phyloP scores from a whole-genome alignment of 2,113 vertebrate genomes.

The Callocephalon fimbriatum region DNA sequence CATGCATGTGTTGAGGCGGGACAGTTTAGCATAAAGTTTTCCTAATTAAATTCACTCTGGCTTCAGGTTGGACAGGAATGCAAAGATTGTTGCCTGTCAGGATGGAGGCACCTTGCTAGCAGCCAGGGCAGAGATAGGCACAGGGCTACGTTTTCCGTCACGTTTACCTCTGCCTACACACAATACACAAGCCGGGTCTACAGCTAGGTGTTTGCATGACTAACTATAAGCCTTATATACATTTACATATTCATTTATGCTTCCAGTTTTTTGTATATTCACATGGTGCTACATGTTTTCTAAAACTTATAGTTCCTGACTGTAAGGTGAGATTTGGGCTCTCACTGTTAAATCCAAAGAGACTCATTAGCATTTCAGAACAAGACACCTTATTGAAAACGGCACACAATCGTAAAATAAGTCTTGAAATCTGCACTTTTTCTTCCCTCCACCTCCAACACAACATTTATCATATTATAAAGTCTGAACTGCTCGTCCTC shows the following conservation, averaged over 20 bases:
- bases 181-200: neutral
- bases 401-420: neutral
- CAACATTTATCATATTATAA: neutral
- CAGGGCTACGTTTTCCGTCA: neutral
- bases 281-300: neutral
- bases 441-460: neutral
- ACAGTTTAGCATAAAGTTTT: neutral
- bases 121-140: conserved; percentile 7
- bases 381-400: neutral
- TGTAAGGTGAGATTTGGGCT: neutral
- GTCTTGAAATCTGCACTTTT: neutral
- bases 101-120: conserved; percentile 27
- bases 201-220: neutral
- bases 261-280: neutral
- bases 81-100: neutral
- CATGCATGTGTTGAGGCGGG: rapidly evolving
- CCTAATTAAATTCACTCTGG: neutral
- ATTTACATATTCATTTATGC: neutral
- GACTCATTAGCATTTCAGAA: neutral
- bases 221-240: neutral
- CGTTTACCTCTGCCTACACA: conserved; percentile 11
- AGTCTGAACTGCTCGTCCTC: neutral
- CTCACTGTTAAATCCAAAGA: neutral
- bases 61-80: conserved; percentile 27
- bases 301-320: neutral